A percentile compares a stretch with the other conserved stretches of the same genome.
Evolutionary conservation across 2,888 invertebrate species (phyloP).

Genomic region (Eristalinus sepulchralis): DNA sequence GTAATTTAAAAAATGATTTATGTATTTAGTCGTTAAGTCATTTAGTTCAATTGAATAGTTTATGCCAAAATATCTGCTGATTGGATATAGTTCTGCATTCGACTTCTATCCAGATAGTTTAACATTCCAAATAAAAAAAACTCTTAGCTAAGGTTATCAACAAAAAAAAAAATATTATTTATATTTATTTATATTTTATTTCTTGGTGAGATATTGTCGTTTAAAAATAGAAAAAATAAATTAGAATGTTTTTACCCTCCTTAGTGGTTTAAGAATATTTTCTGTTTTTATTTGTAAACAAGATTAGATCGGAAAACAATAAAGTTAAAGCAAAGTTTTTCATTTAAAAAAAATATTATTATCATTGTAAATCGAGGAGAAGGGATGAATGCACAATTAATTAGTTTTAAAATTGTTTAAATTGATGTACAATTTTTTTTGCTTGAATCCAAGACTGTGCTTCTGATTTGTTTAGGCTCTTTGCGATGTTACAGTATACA

Average conservation of each 20-base stretch:
- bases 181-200: conserved; percentile 43
- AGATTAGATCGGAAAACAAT: conserved; percentile 3
- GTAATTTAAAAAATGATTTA: background rate
- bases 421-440: background rate
- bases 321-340: background rate
- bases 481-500: too few relatives aligned
- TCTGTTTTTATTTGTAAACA: conserved; percentile 58
- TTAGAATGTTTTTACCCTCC: background rate
- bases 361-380: background rate
- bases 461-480: too few relatives aligned
- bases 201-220: background rate
- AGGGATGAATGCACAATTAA: background rate
- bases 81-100: background rate
- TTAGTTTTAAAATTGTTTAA: too few relatives aligned
- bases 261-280: background rate
- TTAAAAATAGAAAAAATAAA: conserved; percentile 19
- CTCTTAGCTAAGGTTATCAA: too few relatives aligned
- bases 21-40: background rate
- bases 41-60: conserved; percentile 48
- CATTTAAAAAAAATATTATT: background rate
- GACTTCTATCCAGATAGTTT: conserved; percentile 42
- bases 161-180: conserved; percentile 26
- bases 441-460: background rate
- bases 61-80: conserved; percentile 50
- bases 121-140: conserved; percentile 57